Base-by-base conservation (phyloP, 2,797 vertebrate species). In the Gadopsis marmoratus region DNA sequence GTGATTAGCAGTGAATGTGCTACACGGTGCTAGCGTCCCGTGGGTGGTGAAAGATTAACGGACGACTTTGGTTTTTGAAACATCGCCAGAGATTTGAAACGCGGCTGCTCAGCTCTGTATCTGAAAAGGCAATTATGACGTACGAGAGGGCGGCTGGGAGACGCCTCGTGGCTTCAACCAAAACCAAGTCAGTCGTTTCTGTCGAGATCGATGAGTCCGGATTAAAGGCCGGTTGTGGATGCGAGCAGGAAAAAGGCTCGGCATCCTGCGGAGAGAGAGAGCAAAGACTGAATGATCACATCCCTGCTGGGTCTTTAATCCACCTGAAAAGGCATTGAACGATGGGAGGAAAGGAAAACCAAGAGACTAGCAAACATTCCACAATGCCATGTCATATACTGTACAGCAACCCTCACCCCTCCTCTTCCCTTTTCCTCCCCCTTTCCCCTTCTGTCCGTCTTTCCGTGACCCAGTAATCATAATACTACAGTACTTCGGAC, bases 281-380 rank as follows among this genome's bases (percentile, higher is more conserved):
- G 23, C 43, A 55, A 50, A n/a, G 60, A 76, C 43, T 11, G 56
- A 76, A 37, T 48, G 45, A 53, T 62, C 67, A 13, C 72, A 39
- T 79, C 77, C 70, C 76, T 43, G 86, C 73, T 63, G 81, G 75
- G 29, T 54, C 65, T 75, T 60, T 61, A 76, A 53, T 71, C 62
- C 48, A 14, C 45, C 62, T 66, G 79, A 71, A 70, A 73, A 70
- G 60, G 11, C 0, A 60, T 29, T 35, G 74, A 66, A 47, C 8
- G 58, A 67, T 4, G 59, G 59, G 50, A 77, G 66, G 77, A 64
- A 83, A 79, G 54, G 43, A 65, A 58, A 82, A 69, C 47, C 76
- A 56, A 84, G 68, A 89, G 77, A 84, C 67, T 6, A 84, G 76
- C 73, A 78, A 91, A 91, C 93, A 94, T 94, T 94, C 93, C 93